phyloP scores from a whole-genome alignment of 1,140 invertebrate genomes.

The Halictus rubicundus region DNA sequence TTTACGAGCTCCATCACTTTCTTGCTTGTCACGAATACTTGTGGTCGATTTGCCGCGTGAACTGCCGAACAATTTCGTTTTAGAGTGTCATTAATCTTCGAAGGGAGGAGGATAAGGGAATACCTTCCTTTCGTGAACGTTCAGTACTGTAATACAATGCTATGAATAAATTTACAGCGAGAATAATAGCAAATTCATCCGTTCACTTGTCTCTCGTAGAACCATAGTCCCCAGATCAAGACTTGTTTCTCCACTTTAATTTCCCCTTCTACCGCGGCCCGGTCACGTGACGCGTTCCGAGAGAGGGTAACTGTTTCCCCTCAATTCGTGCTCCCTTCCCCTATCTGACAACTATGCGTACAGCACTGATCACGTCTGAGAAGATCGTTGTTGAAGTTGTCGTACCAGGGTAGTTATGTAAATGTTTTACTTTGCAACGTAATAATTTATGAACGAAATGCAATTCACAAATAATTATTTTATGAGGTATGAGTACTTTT shows the following conservation, averaged over 20 bases:
- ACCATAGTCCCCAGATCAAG: no score
- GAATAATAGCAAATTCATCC: not conserved
- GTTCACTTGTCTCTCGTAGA: not conserved
- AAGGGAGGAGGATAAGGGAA: not conserved
- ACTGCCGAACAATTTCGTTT: not conserved
- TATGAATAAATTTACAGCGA: not conserved
- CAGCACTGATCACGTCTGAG: not conserved
- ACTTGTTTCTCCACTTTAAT: no score
- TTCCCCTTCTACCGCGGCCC: no score
- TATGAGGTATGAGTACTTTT: no score
- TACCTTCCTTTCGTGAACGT: not conserved
- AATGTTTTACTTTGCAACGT: no score
- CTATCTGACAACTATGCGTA: no score
- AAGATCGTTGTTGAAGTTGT: not conserved
- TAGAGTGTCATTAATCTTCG: not conserved
- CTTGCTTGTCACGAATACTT: not conserved
- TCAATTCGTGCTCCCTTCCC: no score
- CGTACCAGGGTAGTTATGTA: no score
- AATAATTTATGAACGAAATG: no score
- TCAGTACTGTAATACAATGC: not conserved
- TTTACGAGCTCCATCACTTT: not conserved
- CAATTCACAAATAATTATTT: no score
- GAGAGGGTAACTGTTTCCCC: no score
- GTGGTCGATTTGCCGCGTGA: not conserved
- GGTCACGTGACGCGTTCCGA: no score